Conservation (phyloP, 2,888 invertebrate species). For the Callimorpha dominula region DNA sequence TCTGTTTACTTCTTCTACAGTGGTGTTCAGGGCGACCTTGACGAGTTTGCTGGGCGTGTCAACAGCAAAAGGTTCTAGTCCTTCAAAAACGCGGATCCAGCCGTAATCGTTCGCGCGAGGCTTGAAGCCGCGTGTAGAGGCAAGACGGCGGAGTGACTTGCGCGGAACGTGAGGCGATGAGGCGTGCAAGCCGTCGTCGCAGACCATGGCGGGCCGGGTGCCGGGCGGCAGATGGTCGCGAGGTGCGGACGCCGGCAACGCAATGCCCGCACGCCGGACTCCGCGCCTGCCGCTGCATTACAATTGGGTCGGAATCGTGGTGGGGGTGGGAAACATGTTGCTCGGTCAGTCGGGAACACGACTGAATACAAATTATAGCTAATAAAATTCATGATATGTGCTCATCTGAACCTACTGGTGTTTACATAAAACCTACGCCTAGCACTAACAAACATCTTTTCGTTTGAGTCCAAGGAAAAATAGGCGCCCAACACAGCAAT, state of each 20-base stretch:
- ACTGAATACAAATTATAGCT: conserved; percentile 70
- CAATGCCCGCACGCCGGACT: conserved; percentile 73
- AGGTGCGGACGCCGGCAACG: conserved; percentile 69
- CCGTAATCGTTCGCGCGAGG: conserved; percentile 77
- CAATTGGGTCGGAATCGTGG: conserved; percentile 82
- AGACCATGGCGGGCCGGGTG: conserved; percentile 78
- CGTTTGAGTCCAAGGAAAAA: neutral
- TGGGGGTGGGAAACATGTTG: conserved; percentile 86
- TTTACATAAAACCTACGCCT: conserved; percentile 13
- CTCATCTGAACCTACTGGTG: conserved; percentile 30
- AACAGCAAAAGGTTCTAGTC: conserved; percentile 80
- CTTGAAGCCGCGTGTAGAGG: conserved; percentile 83
- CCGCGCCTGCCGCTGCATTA: conserved; percentile 76
- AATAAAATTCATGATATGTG: conserved; percentile 54
- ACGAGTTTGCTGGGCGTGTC: conserved; percentile 86
- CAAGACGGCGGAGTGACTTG: conserved; percentile 82
- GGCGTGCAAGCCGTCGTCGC: conserved; percentile 81
- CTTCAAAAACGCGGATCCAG: conserved; percentile 89
- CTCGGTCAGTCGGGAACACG: conserved; percentile 81
- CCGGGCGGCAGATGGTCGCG: conserved; percentile 71
- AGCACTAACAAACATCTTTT: neutral
- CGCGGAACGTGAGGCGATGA: conserved; percentile 80
- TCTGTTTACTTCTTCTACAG: conserved; percentile 84
- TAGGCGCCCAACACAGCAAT: neutral
- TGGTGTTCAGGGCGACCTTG: conserved; percentile 86